A percentile compares a stretch with the other conserved stretches of the same genome.
Conservation (phyloP, 2,113 vertebrate genomes). For the Dipodomys stephensi region DNA sequence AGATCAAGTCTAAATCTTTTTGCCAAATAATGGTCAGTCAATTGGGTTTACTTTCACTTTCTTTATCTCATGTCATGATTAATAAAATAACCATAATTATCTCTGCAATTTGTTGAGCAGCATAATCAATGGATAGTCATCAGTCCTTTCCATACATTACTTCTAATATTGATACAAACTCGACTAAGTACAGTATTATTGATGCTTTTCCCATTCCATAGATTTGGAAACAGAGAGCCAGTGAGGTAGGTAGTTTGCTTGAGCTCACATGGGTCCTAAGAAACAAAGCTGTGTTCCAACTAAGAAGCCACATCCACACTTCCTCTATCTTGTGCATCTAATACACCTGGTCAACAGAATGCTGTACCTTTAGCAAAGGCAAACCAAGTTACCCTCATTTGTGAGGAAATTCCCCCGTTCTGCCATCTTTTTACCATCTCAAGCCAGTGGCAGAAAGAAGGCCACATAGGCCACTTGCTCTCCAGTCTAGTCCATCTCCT, state of each 20-base stretch:
- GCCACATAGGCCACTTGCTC: neutral
- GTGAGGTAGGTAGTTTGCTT: neutral
- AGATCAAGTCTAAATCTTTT: neutral
- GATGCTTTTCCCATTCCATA: neutral
- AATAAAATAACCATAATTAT: neutral
- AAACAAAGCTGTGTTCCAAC: conserved; percentile 26
- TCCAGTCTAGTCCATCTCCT: neutral
- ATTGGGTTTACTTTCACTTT: neutral
- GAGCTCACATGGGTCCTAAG: neutral
- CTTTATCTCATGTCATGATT: neutral
- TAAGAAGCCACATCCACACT: neutral
- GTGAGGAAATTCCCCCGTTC: neutral
- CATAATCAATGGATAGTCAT: neutral
- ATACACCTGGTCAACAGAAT: neutral
- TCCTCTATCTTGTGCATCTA: neutral
- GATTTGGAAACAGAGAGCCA: neutral
- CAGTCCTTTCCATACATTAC: neutral
- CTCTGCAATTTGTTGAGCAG: neutral
- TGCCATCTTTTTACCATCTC: neutral
- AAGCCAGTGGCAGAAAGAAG: neutral
- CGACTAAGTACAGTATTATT: neutral
- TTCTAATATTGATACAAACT: neutral
- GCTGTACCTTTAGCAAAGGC: neutral
- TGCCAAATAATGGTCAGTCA: neutral
- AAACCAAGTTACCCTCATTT: neutral